Conservation (phyloP, 2,113 vertebrate species). For the Merops nubicus region DNA sequence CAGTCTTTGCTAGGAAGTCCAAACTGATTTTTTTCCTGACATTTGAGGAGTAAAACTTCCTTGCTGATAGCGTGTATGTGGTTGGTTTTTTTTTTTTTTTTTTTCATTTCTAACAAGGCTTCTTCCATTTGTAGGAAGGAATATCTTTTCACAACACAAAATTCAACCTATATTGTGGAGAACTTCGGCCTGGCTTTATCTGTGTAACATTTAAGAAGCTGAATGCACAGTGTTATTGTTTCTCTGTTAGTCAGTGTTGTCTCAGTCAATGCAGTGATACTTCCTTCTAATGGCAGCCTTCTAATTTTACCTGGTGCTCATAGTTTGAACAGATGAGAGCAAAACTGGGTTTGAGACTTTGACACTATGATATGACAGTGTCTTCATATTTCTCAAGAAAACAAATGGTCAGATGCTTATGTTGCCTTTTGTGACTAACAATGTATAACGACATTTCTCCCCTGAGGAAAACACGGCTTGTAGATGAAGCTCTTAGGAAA, state of each 20-base stretch:
- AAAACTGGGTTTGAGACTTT: background rate
- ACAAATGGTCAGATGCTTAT: background rate
- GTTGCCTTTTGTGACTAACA: background rate
- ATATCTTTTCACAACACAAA: background rate
- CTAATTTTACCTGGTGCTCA: background rate
- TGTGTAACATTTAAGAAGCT: background rate
- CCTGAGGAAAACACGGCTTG: background rate
- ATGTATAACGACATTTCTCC: background rate
- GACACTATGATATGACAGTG: background rate
- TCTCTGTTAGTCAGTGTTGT: background rate
- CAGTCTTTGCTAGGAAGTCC: background rate
- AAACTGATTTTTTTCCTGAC: background rate
- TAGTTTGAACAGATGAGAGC: background rate
- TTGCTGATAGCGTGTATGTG: background rate
- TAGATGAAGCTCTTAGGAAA: background rate
- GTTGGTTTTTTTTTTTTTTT: too few relatives aligned
- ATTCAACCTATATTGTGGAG: background rate
- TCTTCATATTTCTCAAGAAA: background rate
- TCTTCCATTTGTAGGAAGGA: rapidly evolving
- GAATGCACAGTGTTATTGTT: background rate
- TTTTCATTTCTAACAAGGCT: background rate
- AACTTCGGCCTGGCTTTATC: background rate
- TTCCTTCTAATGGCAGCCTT: background rate
- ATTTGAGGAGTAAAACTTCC: background rate
- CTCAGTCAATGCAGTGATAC: background rate